phyloP scores from a whole-genome alignment of 2,797 vertebrate genomes.

The Potorous gilbertii region DNA sequence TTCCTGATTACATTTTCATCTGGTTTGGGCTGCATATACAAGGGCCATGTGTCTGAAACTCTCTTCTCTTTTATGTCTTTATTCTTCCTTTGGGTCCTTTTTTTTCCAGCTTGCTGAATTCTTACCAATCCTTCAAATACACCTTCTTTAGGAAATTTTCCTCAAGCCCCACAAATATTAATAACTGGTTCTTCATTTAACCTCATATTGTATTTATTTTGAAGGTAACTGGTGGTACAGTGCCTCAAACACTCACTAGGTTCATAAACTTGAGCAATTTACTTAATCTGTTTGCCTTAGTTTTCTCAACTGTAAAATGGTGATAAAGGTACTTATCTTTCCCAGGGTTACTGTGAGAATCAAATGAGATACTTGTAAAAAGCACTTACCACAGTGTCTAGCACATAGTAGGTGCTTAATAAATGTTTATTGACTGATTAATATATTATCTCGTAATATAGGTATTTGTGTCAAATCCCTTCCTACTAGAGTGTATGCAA shows the following conservation, averaged over 20 bases:
- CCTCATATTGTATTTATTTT: neutral
- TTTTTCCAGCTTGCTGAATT: neutral
- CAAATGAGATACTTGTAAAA: neutral
- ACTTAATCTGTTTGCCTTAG: neutral
- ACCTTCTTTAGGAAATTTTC: neutral
- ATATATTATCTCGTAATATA: neutral
- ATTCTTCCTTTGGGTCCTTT: neutral
- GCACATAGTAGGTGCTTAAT: neutral
- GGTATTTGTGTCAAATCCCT: neutral
- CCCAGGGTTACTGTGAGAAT: neutral
- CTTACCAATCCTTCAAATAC: neutral
- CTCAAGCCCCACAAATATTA: neutral
- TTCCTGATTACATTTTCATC: neutral
- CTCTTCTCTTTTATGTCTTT: neutral
- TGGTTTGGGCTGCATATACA: neutral
- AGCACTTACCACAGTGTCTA: neutral
- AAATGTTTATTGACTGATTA: neutral
- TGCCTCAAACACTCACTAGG: neutral
- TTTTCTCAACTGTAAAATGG: neutral
- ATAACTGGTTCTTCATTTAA: neutral
- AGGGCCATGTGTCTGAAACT: neutral
- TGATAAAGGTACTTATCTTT: neutral
- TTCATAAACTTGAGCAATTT: neutral
- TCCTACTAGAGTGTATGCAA: neutral
- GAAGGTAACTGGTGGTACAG: neutral